Conservation (phyloP, 1,140 invertebrate genomes). For the Kradibia gibbosae region DNA sequence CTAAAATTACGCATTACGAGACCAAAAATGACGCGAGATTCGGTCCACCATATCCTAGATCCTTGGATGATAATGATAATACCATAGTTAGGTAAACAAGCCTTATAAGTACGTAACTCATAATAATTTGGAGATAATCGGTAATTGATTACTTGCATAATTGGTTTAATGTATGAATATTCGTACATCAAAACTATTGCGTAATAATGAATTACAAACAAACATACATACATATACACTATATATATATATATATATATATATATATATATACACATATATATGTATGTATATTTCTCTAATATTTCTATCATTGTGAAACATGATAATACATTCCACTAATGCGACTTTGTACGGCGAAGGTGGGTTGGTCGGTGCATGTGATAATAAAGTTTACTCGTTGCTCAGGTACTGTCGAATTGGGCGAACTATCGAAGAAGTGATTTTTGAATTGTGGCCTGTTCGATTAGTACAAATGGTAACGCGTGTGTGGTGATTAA, state of each 20-base stretch:
- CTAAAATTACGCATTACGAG: too few species aligned
- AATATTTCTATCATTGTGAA: too few species aligned
- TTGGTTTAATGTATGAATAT: too few species aligned
- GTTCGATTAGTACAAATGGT: too few species aligned
- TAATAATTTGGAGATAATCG: constrained; percentile 35
- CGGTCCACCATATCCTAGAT: constrained; percentile 26
- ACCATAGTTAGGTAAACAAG: constrained; percentile 39
- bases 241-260: neutral
- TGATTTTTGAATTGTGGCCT: too few species aligned
- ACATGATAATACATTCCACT: constrained; percentile 64
- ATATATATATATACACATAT: neutral
- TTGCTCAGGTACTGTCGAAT: too few species aligned
- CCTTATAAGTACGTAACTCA: constrained; percentile 35
- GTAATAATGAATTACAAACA: too few species aligned
- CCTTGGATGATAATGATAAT: constrained; percentile 42
- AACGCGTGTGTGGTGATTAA: too few species aligned
- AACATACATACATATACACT: constrained; percentile 9
- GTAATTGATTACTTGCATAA: constrained; percentile 32
- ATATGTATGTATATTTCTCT: constrained; percentile 33
- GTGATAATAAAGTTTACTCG: neutral
- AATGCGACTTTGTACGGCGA: constrained; percentile 66
- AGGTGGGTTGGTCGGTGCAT: constrained; percentile 60
- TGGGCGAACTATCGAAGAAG: too few species aligned
- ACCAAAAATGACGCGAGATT: constrained; percentile 6
- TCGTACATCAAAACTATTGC: too few species aligned